Evolutionary conservation across 2,888 invertebrate genomes (phyloP).

Genomic region (Lamellibrachia columna): DNA sequence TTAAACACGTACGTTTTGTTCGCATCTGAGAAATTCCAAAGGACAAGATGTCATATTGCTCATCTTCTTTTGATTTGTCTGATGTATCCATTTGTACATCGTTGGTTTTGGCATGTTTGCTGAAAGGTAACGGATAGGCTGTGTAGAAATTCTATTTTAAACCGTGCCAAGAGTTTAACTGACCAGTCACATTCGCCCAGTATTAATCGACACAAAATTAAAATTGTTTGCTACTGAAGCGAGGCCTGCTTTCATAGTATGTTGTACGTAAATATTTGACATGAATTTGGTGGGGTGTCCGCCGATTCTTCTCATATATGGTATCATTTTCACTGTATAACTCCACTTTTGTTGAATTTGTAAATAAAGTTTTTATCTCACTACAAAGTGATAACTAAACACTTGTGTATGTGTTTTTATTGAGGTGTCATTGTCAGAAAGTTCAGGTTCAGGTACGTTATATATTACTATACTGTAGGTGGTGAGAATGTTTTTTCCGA

Average conservation of each 20-base stretch:
- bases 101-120: constrained; percentile 11
- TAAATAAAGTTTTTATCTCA: constrained; percentile 41
- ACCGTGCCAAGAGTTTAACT: background rate
- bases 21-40: background rate
- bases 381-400: constrained; percentile 23
- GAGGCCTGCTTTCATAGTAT: constrained; percentile 16
- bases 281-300: background rate
- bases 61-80: constrained; percentile 10
- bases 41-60: background rate
- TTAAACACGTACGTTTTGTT: background rate
- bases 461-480: no score
- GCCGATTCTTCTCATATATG: background rate
- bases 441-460: no score
- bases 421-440: background rate
- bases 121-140: background rate
- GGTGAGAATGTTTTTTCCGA: no score
- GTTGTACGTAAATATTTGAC: constrained; percentile 12
- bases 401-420: background rate
- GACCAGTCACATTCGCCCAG: background rate
- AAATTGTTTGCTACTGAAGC: constrained; percentile 1
- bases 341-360: constrained; percentile 40
- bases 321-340: constrained; percentile 33
- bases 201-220: background rate
- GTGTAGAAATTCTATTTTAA: constrained; percentile 4
- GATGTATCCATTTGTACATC: constrained; percentile 2